These are phyloP conservation scores for Potorous gilbertii DNA, from an alignment of 2,797 vertebrate species.

Conservation along the genomic window DNA sequence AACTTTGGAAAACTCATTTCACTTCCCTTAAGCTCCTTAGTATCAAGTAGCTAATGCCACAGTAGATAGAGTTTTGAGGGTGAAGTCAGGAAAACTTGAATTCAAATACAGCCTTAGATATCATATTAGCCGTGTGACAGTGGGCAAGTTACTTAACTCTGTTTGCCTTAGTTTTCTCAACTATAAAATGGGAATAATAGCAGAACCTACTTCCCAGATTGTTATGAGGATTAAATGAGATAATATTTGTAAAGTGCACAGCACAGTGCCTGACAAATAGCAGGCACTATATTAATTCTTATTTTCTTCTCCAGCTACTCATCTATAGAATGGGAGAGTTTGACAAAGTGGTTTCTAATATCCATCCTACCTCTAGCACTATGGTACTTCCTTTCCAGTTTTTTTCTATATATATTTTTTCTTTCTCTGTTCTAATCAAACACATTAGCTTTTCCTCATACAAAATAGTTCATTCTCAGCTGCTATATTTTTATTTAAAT, in stretches of 20 bases:
- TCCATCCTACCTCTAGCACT: background rate
- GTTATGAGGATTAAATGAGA: background rate
- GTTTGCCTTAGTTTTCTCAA: background rate
- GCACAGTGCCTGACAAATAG: background rate
- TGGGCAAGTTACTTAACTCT: background rate
- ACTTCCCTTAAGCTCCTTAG: background rate
- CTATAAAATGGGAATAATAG: background rate
- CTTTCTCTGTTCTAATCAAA: background rate
- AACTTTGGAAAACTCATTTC: background rate
- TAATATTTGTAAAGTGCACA: background rate
- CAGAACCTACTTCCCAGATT: background rate
- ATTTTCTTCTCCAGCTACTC: background rate
- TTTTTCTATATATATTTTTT: background rate
- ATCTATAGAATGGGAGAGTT: background rate
- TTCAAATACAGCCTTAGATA: background rate
- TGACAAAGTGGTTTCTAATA: background rate
- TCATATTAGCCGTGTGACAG: background rate
- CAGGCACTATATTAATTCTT: background rate
- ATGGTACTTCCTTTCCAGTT: background rate
- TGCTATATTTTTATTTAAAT: background rate
- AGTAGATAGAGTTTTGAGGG: background rate
- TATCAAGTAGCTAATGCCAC: background rate
- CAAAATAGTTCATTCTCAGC: background rate
- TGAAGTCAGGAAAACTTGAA: background rate
- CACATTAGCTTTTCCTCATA: background rate